Conservation (phyloP, 37 sponge, comb jelly and placozoan species). For the Ephydatia muelleri region DNA sequence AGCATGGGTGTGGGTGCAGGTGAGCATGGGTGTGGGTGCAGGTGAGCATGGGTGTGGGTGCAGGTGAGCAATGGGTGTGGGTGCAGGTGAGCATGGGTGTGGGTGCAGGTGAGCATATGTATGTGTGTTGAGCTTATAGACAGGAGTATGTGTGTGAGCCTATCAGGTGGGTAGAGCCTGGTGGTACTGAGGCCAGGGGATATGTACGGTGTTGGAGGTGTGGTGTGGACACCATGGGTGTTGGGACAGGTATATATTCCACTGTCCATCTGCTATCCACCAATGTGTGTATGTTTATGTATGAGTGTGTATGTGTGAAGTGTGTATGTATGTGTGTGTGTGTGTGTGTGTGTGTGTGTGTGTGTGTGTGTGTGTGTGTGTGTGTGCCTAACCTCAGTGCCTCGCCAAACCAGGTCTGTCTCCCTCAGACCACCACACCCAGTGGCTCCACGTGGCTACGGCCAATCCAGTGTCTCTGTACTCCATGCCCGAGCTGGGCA, state of each 20-base stretch:
- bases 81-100: neutral
- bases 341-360: neutral
- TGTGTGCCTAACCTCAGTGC: neutral
- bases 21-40: neutral
- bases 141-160: neutral
- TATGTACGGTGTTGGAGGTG: too few species aligned
- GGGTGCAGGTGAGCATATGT: neutral
- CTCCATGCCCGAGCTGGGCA: conserved; percentile 19
- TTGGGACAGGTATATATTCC: too few species aligned
- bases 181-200: too few species aligned
- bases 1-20: neutral
- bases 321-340: conserved; percentile 2
- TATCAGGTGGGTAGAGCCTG: too few species aligned
- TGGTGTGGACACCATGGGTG: too few species aligned
- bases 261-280: too few species aligned
- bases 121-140: neutral
- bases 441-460: conserved; percentile 41
- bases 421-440: neutral
- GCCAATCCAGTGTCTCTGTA: conserved; percentile 40
- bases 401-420: neutral
- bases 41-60: neutral
- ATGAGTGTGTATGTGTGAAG: neutral
- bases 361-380: conserved; percentile 4
- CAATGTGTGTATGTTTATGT: too few species aligned
- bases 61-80: too few species aligned